A percentile compares a stretch with the other conserved stretches of the same genome.
Conservation (phyloP, 1,140 invertebrate genomes). For the Atta cephalotes region DNA sequence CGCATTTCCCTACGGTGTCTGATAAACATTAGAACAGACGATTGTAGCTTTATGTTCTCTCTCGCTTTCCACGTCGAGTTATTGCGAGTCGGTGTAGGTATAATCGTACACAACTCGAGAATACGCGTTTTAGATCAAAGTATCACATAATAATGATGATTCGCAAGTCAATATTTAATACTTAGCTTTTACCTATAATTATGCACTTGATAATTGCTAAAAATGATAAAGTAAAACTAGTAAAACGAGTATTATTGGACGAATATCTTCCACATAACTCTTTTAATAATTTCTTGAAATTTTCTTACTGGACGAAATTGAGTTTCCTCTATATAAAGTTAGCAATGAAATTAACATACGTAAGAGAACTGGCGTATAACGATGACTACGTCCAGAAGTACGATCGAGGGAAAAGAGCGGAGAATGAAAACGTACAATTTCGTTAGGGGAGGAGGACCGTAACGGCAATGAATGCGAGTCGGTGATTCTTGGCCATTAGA, state of each 20-base stretch:
- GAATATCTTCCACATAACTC: neutral
- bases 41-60: slow-evolving; percentile 59
- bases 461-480: slow-evolving; percentile 58
- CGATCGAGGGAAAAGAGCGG: slow-evolving; percentile 17
- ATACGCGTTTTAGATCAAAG: neutral
- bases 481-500: slow-evolving; percentile 60
- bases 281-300: slow-evolving; percentile 8
- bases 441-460: neutral
- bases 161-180: neutral
- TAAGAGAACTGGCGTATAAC: slow-evolving; percentile 39
- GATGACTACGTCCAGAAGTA: slow-evolving; percentile 29
- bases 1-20: slow-evolving; percentile 52
- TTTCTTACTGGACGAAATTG: neutral
- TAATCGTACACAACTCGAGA: slow-evolving; percentile 3
- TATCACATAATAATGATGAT: neutral
- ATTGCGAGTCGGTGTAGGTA: slow-evolving; percentile 13
- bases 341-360: slow-evolving; percentile 15
- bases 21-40: slow-evolving; percentile 72
- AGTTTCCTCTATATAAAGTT: neutral
- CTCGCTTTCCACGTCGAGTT: slow-evolving; percentile 11
- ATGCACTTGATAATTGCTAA: neutral
- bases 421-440: slow-evolving; percentile 39
- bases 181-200: neutral
- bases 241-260: neutral
- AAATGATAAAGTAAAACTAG: neutral